Conservation (phyloP, 2,113 vertebrate genomes). For the Amphiprion ocellaris region DNA sequence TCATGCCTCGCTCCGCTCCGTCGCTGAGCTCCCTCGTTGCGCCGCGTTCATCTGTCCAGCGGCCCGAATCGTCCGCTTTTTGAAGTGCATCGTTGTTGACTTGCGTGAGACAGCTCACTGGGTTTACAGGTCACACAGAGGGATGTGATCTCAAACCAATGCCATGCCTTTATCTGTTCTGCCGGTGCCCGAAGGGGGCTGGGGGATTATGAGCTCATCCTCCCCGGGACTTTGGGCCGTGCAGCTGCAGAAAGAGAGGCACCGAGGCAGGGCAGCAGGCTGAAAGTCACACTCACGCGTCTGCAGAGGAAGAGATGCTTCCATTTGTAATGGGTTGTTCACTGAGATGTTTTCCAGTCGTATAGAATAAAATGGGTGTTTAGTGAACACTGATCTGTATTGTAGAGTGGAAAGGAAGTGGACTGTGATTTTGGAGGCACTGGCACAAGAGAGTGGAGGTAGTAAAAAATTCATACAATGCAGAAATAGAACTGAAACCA, state of each 20-base stretch:
- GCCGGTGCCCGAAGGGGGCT: conserved; percentile 51
- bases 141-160: conserved; percentile 60
- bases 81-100: conserved; percentile 57
- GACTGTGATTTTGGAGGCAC: no score
- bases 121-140: conserved; percentile 58
- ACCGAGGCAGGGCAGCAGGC: conserved; percentile 11
- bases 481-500: neutral
- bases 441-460: no score
- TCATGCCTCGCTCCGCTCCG: conserved; percentile 34
- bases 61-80: conserved; percentile 35
- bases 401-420: neutral
- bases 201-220: conserved; percentile 75
- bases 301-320: conserved; percentile 23
- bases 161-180: conserved; percentile 61
- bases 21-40: conserved; percentile 21
- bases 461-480: neutral
- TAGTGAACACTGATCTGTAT: neutral
- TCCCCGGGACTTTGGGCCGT: conserved; percentile 38
- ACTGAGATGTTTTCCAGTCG: conserved; percentile 7
- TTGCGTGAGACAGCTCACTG: conserved; percentile 32
- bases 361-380: conserved; percentile 21
- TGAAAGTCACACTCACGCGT: conserved; percentile 52
- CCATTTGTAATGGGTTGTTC: conserved; percentile 39
- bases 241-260: conserved; percentile 28
- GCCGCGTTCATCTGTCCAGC: conserved; percentile 39